Base-by-base conservation (phyloP, 2,888 invertebrate species). In the Ochropleura plecta region DNA sequence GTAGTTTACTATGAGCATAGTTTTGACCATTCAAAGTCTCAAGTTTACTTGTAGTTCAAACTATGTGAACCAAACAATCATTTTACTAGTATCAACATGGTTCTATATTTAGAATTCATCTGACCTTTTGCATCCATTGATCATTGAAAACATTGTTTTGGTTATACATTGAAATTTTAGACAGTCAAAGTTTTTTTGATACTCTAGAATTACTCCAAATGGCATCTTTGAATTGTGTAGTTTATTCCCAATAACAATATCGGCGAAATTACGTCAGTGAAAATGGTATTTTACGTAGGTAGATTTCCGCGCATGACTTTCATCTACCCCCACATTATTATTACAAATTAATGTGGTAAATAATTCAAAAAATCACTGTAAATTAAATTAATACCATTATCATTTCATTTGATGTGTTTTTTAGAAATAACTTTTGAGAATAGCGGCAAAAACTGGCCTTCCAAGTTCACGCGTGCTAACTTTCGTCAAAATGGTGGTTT, bases 401-500 rank as follows among this genome's bases (percentile, higher is more conserved):
- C 1, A 14, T 4, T n/a, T n/a, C 18, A 42, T 12, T 40, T 49
- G n/a, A 0, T 2, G 20, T 8, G 0, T 12, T 18, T 71, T 3
- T n/a, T 42, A 12, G 6, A 48, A 44, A 49, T 46, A 42, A 14
- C 12, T 4, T 40, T 16, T 4, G 48, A 53, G 9, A 70, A 20
- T 16, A 40, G n/a, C 8, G 14, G 14, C 30, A 8, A 14, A 53
- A 63, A 79, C 49, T 30, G 16, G 12, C 12, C n/a, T 53, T 66
- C 10, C 0, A 70, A 78, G 14, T 76, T 66, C 53, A 30, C 40
- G 60, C 49, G 55, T 70, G 66, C 42, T 62, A 83, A 82, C 16
- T 80, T 85, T 73, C 42, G 10, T 76, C 88, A 86, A 86, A 78
- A 86, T 86, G 86, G 87, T 86, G 88, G 86, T 66, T 48, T 20